A percentile compares a stretch with the other conserved stretches of the same genome.
These are phyloP conservation scores for Girardinus metallicus DNA, from an alignment of 2,797 vertebrate species.

Conservation along the genomic window DNA sequence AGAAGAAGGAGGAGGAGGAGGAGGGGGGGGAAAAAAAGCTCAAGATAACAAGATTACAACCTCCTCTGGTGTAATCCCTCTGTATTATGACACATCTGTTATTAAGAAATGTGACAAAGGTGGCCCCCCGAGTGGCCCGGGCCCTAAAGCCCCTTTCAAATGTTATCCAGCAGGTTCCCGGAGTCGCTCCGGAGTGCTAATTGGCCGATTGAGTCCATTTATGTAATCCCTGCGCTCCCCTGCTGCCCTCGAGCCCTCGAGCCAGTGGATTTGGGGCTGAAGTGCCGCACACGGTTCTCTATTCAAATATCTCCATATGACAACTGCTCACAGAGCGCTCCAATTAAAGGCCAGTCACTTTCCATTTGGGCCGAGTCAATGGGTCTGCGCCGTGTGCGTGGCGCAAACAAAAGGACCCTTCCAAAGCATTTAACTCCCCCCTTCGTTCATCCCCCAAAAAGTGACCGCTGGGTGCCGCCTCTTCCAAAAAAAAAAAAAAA, in stretches of 20 bases:
- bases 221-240: slow-evolving; percentile 80
- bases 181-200: slow-evolving; percentile 76
- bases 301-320: slow-evolving; percentile 89
- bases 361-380: slow-evolving; percentile 75
- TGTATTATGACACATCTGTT: slow-evolving; percentile 76
- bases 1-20: background rate
- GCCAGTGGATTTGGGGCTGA: slow-evolving; percentile 82
- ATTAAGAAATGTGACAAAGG: slow-evolving; percentile 69
- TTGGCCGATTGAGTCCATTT: slow-evolving; percentile 83
- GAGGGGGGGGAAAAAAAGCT: background rate
- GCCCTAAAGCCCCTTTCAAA: slow-evolving; percentile 73
- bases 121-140: slow-evolving; percentile 40
- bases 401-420: slow-evolving; percentile 88
- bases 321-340: slow-evolving; percentile 79
- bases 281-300: slow-evolving; percentile 82
- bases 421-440: slow-evolving; percentile 78
- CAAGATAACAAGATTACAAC: slow-evolving; percentile 68
- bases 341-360: slow-evolving; percentile 85
- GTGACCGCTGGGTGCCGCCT: slow-evolving; percentile 77
- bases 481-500: slow-evolving; percentile 58
- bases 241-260: slow-evolving; percentile 67
- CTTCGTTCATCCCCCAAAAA: slow-evolving; percentile 22
- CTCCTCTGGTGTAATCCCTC: slow-evolving; percentile 67
- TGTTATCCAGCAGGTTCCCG: slow-evolving; percentile 79
- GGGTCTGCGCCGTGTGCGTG: slow-evolving; percentile 76